Evolutionary conservation across 2,888 invertebrate genomes (phyloP).

Genomic region (Bellardia pandia): DNA sequence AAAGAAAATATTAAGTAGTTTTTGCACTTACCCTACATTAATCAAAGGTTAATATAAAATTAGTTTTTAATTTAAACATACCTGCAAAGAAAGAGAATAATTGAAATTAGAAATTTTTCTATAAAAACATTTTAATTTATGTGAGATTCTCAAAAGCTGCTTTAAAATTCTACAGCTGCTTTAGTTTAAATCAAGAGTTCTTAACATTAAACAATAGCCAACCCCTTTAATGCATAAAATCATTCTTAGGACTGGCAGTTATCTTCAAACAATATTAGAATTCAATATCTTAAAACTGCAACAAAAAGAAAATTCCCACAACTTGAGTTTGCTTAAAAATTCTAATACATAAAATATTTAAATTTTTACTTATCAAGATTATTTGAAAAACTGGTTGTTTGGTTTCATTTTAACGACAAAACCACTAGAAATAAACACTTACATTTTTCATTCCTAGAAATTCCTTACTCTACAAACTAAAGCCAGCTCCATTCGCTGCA

Average conservation of each 20-base stretch:
- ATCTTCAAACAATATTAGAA: conserved; percentile 7
- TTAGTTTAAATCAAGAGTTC: background rate
- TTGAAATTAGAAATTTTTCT: too few relatives aligned
- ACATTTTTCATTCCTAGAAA: conserved; percentile 26
- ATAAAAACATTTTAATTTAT: too few relatives aligned
- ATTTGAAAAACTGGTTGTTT: conserved; percentile 35
- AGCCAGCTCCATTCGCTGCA: too few relatives aligned
- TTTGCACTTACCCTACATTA: too few relatives aligned
- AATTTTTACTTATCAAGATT: conserved; percentile 48
- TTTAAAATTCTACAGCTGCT: background rate
- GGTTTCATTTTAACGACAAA: conserved; percentile 36
- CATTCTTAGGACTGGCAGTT: background rate
- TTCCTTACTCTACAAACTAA: too few relatives aligned
- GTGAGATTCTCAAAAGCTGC: too few relatives aligned
- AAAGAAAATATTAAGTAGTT: background rate
- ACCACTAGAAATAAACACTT: conserved; percentile 22
- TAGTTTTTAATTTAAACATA: background rate
- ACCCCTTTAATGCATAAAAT: background rate
- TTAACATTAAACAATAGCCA: background rate
- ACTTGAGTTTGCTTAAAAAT: background rate
- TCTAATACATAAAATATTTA: conserved; percentile 50
- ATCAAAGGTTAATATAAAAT: background rate
- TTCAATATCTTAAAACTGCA: background rate
- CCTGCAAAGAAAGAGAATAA: background rate
- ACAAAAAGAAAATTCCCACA: conserved; percentile 34